Conservation (phyloP, 2,888 invertebrate genomes). For the Mimas tiliae region DNA sequence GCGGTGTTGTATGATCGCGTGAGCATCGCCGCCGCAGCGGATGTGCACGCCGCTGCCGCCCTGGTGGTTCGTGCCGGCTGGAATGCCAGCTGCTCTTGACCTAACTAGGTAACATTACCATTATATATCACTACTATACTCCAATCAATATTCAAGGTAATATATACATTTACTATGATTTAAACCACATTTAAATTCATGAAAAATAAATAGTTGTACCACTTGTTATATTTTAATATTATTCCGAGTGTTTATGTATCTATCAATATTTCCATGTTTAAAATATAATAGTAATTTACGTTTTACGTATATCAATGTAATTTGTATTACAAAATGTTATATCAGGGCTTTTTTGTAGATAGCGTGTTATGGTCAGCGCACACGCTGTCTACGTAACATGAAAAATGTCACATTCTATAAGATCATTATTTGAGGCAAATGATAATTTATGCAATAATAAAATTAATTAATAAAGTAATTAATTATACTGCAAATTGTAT, state of each 20-base stretch:
- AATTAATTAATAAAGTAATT: too few relatives aligned
- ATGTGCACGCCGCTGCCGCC: conserved; percentile 80
- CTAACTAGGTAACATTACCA: conserved; percentile 73
- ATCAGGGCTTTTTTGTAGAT: background rate
- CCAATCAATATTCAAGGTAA: background rate
- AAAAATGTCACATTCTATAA: background rate
- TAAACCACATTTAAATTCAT: background rate
- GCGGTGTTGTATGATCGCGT: conserved; percentile 53
- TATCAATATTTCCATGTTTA: conserved; percentile 3
- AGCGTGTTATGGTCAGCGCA: background rate
- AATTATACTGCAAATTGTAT: too few relatives aligned
- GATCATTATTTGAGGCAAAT: too few relatives aligned
- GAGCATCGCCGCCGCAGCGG: conserved; percentile 68
- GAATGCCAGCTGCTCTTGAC: conserved; percentile 84
- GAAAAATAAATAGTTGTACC: background rate
- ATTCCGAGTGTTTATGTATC: background rate
- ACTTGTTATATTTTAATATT: too few relatives aligned
- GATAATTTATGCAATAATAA: too few relatives aligned
- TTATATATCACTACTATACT: conserved; percentile 29
- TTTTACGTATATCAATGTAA: background rate
- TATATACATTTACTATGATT: too few relatives aligned
- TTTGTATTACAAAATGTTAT: conserved; percentile 4
- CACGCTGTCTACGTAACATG: background rate
- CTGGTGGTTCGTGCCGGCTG: conserved; percentile 78
- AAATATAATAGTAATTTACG: conserved; percentile 1